phyloP scores from a whole-genome alignment of 2,113 vertebrate genomes.

The Engraulis encrasicolus region DNA sequence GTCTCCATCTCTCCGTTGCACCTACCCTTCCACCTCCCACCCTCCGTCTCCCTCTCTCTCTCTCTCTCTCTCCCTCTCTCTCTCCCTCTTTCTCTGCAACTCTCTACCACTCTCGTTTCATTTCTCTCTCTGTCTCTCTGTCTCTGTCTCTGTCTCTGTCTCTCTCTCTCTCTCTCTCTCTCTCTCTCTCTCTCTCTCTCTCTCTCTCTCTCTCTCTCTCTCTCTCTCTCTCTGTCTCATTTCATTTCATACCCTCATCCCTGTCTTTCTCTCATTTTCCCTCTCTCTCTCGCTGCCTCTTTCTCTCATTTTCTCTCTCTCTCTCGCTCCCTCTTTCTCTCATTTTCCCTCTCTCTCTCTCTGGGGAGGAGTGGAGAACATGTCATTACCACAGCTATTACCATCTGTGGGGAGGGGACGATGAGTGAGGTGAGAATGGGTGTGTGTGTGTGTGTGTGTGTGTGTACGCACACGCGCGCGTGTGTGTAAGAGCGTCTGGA shows the following conservation, averaged over 20 bases:
- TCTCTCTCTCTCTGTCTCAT: slow-evolving; percentile 22
- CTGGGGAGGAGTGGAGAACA: too few species aligned
- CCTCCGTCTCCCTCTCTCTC: too few species aligned
- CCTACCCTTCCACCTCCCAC: not conserved
- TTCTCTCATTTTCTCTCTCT: too few species aligned
- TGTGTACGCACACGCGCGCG: too few species aligned
- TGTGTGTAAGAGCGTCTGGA: too few species aligned
- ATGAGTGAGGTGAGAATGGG: not conserved
- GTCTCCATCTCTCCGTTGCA: not conserved
- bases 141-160: not conserved
- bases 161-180: too few species aligned
- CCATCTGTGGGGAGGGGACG: not conserved
- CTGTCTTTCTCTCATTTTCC: not conserved
- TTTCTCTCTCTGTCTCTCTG: too few species aligned
- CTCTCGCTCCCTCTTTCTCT: too few species aligned
- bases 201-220: not conserved
- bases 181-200: too few species aligned
- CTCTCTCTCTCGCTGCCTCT: too few species aligned
- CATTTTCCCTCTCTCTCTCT: too few species aligned
- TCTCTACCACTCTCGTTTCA: not conserved
- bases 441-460: slow-evolving; percentile 28
- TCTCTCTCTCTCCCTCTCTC: slow-evolving; percentile 23
- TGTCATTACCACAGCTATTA: slow-evolving; percentile 25
- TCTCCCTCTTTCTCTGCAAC: not conserved
- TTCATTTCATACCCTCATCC: not conserved